Base-by-base conservation (phyloP, 2,888 invertebrate species). In the Lydus trimaculatus region DNA sequence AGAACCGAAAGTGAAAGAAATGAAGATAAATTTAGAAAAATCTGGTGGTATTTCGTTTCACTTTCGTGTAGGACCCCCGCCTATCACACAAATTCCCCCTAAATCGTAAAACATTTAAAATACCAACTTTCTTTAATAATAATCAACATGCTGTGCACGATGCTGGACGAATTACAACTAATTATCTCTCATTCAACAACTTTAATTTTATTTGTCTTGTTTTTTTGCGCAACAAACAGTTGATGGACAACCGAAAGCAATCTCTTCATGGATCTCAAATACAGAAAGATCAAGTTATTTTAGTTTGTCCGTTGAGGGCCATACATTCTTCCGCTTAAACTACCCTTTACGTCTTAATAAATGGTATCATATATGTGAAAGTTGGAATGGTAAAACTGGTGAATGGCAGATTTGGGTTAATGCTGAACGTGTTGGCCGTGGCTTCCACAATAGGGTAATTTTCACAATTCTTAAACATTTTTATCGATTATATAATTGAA, bases 401-500 rank as follows among this genome's bases (percentile, higher is more conserved):
- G 95, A 95, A 85, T 95, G 95, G 95, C 95, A 95, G 85, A 90
- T 94, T 76, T 95, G 95, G 94, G 91, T 95, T 72, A 94, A 94
- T 83, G 91, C 91, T 23, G 95, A 95, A 84, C 88, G 95, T 74
- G 94, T 95, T 63, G 94, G 94, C 73, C 89, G 95, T 80, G 95
- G 95, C 70, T 95, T 94, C 84, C 92, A 94, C 85, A 95, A 95
- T 83, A 89, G 94, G 86, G 95, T 95, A 86, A 90, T 90, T 85
- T 36, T n/a, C n/a, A n/a, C n/a, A n/a, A 39, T 33, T 33, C 11
- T 33, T 0, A 33, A 33, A 11, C 2, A 33, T 33, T 13, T 33
- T 33, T 31, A 9, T 31, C n/a, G n/a, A 11, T 33, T 9, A 33
- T 17, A 39, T 36, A 56, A 25, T 43, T 28, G 7, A n/a, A 25